Evolutionary conservation across 2,797 vertebrate genomes (phyloP).

Genomic region (Gymnoscopelus microlampas): DNA sequence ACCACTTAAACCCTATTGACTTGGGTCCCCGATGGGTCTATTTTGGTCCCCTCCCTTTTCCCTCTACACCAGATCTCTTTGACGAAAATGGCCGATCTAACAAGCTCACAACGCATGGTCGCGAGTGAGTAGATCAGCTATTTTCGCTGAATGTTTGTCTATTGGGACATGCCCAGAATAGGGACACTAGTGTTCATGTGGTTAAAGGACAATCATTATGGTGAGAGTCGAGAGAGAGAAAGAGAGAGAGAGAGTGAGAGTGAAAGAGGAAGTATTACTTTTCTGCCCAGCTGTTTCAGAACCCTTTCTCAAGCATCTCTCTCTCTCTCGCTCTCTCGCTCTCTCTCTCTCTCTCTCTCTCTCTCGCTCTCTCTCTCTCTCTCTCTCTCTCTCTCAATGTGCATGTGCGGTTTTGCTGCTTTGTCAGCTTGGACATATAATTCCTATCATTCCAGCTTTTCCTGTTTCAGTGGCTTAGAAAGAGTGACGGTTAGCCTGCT

Average conservation of each 20-base stretch:
- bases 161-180: no score
- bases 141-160: no score
- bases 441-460: constrained; percentile 57
- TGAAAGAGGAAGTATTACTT: neutral
- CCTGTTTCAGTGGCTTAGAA: constrained; percentile 27
- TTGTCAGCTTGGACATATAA: constrained; percentile 34
- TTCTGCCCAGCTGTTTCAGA: neutral
- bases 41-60: no score
- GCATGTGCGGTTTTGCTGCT: constrained; percentile 36
- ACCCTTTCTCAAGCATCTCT: neutral
- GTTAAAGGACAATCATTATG: neutral
- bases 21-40: no score
- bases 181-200: neutral
- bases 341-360: neutral
- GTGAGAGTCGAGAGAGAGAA: neutral
- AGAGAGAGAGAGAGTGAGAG: no score
- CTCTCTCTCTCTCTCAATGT: constrained; percentile 11
- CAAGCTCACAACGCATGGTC: neutral
- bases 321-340: neutral
- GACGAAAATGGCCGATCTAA: neutral
- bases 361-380: constrained; percentile 1
- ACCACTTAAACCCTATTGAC: no score
- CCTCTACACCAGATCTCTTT: no score
- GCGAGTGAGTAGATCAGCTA: neutral
- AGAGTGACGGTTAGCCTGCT: neutral